Percentiles rank a stretch among this genome's conserved stretches.
Conservation (phyloP, 2,797 vertebrate genomes). For the Choloepus didactylus region DNA sequence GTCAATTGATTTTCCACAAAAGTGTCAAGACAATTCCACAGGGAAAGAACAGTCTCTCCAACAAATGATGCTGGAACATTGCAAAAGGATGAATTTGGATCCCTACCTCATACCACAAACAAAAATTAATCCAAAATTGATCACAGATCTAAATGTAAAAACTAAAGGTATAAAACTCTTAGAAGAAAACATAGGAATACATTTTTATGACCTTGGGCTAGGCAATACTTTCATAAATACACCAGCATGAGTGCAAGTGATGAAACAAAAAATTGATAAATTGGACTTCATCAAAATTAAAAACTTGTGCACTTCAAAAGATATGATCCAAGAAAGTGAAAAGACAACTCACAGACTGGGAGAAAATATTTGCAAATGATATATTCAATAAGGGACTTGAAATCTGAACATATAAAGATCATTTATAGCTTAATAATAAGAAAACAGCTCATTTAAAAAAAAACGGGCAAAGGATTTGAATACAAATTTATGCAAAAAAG, state of each 20-base stretch:
- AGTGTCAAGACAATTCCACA: constrained; percentile 14
- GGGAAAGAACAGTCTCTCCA: constrained; percentile 30
- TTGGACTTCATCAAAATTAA: constrained; percentile 14
- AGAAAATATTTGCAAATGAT: constrained; percentile 48
- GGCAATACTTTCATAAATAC: not conserved
- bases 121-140: constrained; percentile 29
- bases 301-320: constrained; percentile 1
- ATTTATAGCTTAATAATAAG: not conserved
- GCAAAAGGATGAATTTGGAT: not conserved
- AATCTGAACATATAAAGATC: not conserved
- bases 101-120: not conserved
- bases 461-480: constrained; percentile 42
- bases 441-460: not conserved
- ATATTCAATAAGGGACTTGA: not conserved
- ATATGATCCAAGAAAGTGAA: constrained; percentile 20
- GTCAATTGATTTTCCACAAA: constrained; percentile 35
- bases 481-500: constrained; percentile 24
- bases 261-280: constrained; percentile 6
- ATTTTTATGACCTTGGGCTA: not conserved
- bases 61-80: not conserved
- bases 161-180: constrained; percentile 17
- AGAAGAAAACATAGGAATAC: not conserved
- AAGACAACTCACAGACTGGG: not conserved
- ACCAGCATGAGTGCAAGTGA: not conserved
- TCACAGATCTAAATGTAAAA: constrained; percentile 22